Evolutionary conservation across 37 sponge, comb jelly and placozoan species (phyloP).

Genomic region (Spongia lamella): DNA sequence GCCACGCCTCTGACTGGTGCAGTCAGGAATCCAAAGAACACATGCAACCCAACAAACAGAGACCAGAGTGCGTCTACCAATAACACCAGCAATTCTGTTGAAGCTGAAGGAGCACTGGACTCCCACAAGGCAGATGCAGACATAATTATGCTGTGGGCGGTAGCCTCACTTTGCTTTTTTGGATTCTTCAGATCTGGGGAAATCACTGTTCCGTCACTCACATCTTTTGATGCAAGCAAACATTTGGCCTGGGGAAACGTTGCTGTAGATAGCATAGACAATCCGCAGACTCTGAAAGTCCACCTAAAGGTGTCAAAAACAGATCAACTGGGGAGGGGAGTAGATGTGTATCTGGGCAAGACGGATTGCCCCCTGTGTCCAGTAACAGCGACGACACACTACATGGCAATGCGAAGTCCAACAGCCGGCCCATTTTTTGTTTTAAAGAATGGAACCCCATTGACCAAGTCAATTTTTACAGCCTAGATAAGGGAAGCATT

Average conservation of each 20-base stretch:
- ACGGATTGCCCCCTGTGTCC: conserved; percentile 34
- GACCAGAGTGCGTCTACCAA: background rate
- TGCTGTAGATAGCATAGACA: background rate
- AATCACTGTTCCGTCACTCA: background rate
- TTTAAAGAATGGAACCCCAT: background rate
- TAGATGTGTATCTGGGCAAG: conserved; percentile 14
- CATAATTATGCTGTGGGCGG: conserved; percentile 24
- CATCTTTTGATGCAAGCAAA: background rate
- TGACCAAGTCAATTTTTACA: background rate
- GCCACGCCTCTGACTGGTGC: background rate
- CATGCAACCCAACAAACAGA: background rate
- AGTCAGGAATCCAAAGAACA: background rate
- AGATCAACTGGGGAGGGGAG: conserved; percentile 45
- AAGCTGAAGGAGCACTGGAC: conserved; percentile 1
- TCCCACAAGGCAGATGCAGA: background rate
- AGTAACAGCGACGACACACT: conserved; percentile 10
- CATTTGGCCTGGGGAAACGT: conserved; percentile 17
- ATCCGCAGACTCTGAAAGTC: background rate
- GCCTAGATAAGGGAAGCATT: background rate
- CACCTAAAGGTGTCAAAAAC: conserved; percentile 30
- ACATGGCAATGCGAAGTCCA: conserved; percentile 11
- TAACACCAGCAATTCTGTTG: background rate
- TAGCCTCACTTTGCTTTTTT: conserved; percentile 18
- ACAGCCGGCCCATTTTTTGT: conserved; percentile 8
- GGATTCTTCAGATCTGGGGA: conserved; percentile 22